phyloP scores from a whole-genome alignment of 1,140 invertebrate genomes.

The Andricus grossulariae region DNA sequence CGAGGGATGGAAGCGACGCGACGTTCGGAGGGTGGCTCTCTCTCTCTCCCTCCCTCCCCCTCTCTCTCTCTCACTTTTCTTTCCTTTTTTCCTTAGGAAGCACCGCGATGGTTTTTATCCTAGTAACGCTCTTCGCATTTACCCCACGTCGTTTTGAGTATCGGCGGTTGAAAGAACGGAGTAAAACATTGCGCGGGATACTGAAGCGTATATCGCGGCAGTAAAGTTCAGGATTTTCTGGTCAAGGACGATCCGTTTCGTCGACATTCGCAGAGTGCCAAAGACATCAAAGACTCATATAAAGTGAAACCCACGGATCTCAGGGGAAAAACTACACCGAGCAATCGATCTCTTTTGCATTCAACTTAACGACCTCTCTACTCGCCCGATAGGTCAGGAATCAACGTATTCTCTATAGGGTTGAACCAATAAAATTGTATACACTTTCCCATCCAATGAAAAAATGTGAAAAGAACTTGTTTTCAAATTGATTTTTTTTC shows the following conservation, averaged over 20 bases:
- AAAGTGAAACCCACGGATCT: constrained; percentile 19
- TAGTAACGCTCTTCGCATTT: constrained; percentile 50
- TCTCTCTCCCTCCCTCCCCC: constrained; percentile 27
- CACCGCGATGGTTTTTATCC: constrained; percentile 46
- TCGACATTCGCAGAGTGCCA: constrained; percentile 33
- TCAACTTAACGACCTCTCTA: constrained; percentile 10
- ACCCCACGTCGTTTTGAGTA: constrained; percentile 38
- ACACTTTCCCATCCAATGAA: not conserved
- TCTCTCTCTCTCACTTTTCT: constrained; percentile 16
- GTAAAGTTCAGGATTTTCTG: constrained; percentile 52
- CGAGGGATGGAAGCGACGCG: constrained; percentile 42
- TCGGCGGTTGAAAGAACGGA: constrained; percentile 36
- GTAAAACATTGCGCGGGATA: constrained; percentile 45
- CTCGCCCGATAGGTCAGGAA: not conserved
- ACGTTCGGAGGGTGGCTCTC: constrained; percentile 47
- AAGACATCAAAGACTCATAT: constrained; percentile 24
- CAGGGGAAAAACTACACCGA: not conserved
- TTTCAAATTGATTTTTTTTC: too few species aligned
- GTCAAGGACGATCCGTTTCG: constrained; percentile 47
- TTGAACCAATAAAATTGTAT: not conserved
- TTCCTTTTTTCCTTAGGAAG: not conserved
- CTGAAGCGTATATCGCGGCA: constrained; percentile 13
- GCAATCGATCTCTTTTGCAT: constrained; percentile 1
- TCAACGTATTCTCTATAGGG: constrained; percentile 1
- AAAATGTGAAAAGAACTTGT: not conserved